Evolutionary conservation across 2,888 invertebrate species (phyloP).

Genomic region (Melanophora roralis): DNA sequence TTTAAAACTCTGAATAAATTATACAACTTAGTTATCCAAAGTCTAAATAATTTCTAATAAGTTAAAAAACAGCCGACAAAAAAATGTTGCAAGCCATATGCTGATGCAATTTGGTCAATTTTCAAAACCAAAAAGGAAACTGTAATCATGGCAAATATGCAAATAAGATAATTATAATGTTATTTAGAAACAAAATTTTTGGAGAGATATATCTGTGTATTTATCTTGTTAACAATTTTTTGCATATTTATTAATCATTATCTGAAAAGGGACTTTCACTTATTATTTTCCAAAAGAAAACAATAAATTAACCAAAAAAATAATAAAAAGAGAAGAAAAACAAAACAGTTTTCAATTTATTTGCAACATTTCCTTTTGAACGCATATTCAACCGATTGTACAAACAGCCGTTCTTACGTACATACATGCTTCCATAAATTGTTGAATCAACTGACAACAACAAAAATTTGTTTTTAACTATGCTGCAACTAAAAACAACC

Average conservation of each 20-base stretch:
- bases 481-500: conserved; percentile 47
- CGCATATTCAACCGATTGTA: background rate
- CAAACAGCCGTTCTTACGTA: too few species aligned
- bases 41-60: too few species aligned
- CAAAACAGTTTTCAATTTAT: conserved; percentile 54
- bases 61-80: background rate
- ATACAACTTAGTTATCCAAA: too few species aligned
- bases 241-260: conserved; percentile 43
- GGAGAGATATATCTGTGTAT: too few species aligned
- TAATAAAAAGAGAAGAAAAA: conserved; percentile 14
- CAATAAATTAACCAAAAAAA: conserved; percentile 51
- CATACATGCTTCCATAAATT: conserved; percentile 46
- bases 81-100: background rate
- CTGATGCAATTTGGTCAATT: conserved; percentile 14
- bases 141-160: background rate
- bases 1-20: too few species aligned
- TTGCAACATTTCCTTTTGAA: conserved; percentile 56
- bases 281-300: conserved; percentile 45
- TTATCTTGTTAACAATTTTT: background rate
- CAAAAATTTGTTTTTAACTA: background rate
- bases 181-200: too few species aligned
- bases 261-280: conserved; percentile 60
- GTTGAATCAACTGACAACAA: conserved; percentile 40
- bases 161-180: conserved; percentile 35
- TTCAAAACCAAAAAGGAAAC: background rate